These are phyloP conservation scores for Molossus alvarezi DNA, from an alignment of 2,797 vertebrate genomes.

Conservation along the genomic window DNA sequence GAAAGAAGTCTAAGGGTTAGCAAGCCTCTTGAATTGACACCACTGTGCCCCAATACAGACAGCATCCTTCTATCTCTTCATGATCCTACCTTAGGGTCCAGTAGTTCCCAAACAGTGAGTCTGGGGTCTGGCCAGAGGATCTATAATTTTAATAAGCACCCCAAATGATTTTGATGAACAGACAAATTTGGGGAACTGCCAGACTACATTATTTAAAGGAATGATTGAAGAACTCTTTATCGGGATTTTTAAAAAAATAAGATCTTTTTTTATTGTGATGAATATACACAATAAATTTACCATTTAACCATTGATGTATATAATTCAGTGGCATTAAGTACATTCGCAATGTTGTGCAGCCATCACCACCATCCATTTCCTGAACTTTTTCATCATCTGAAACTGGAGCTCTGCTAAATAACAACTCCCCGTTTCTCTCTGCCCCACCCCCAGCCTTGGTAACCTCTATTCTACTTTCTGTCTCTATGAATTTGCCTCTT, in stretches of 20 bases:
- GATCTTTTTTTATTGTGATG: constrained; percentile 1
- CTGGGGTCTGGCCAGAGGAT: background rate
- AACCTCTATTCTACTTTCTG: background rate
- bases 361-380: background rate
- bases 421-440: background rate
- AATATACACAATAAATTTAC: constrained; percentile 15
- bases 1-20: background rate
- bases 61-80: background rate
- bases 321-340: background rate
- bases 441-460: background rate
- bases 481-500: constrained; percentile 32
- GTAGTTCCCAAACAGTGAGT: background rate
- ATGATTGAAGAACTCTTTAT: background rate
- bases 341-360: background rate
- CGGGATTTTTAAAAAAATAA: constrained; percentile 25
- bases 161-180: background rate
- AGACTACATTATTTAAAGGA: constrained; percentile 8
- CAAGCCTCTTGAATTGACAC: background rate
- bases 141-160: background rate
- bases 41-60: background rate
- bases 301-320: background rate
- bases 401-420: background rate
- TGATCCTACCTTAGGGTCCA: background rate
- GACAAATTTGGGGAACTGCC: constrained; percentile 37
- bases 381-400: background rate